Conservation (phyloP, 1,140 invertebrate genomes). For the Drosophila obscura region DNA sequence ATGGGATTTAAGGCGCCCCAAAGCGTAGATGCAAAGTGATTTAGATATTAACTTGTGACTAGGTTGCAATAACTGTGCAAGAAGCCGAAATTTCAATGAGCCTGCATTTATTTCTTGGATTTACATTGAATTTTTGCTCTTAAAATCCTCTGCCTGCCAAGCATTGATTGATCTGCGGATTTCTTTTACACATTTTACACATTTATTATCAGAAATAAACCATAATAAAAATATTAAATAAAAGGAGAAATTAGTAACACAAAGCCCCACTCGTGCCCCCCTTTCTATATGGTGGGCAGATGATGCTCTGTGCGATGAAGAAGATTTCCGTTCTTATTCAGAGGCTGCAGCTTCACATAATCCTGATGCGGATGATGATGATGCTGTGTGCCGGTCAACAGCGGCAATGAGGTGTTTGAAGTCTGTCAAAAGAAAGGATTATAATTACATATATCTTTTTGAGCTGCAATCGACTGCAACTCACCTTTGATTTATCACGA, state of each 20-base stretch:
- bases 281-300: constrained; percentile 73
- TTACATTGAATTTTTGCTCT: not conserved
- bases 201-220: constrained; percentile 59
- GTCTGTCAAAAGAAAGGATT: constrained; percentile 47
- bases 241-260: constrained; percentile 24
- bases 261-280: constrained; percentile 10
- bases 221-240: constrained; percentile 49
- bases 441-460: not conserved
- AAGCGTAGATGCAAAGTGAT: constrained; percentile 20
- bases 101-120: too few relatives aligned
- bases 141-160: not conserved
- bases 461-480: not conserved
- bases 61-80: constrained; percentile 16
- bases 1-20: constrained; percentile 23
- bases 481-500: constrained; percentile 83
- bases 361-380: constrained; percentile 78
- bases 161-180: constrained; percentile 14
- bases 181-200: constrained; percentile 57
- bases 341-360: constrained; percentile 73
- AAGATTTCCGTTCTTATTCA: constrained; percentile 76
- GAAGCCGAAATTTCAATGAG: not conserved
- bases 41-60: constrained; percentile 23
- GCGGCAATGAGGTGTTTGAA: constrained; percentile 83
- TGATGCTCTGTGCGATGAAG: constrained; percentile 82
- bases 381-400: constrained; percentile 78